phyloP scores from a whole-genome alignment of 2,113 vertebrate genomes.

The Fukomys damarensis region DNA sequence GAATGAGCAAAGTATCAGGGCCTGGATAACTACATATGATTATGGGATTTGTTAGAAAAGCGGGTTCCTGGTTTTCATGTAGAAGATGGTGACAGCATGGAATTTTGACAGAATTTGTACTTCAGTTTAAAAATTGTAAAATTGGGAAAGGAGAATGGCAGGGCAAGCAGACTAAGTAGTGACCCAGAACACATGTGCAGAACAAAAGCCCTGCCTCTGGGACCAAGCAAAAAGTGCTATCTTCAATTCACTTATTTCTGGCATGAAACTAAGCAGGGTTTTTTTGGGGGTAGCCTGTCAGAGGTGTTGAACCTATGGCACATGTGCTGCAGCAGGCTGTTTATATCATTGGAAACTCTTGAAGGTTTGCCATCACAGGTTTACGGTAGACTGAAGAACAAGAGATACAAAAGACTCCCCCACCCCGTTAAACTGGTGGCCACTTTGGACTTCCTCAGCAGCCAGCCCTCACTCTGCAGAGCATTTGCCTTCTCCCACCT shows the following conservation, averaged over 20 bases:
- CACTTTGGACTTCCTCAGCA: not conserved
- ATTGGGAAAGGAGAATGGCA: not conserved
- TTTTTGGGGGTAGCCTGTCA: not conserved
- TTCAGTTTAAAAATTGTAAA: not conserved
- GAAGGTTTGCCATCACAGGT: not conserved
- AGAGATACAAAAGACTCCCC: not conserved
- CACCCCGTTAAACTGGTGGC: not conserved
- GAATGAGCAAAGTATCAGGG: not conserved
- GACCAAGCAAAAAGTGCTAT: not conserved
- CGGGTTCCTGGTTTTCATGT: not conserved
- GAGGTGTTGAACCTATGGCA: not conserved
- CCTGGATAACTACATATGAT: not conserved
- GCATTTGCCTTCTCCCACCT: not conserved
- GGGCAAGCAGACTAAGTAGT: not conserved
- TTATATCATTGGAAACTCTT: not conserved
- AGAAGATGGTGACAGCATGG: not conserved
- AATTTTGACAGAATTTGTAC: not conserved
- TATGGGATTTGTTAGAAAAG: not conserved
- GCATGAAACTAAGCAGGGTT: not conserved
- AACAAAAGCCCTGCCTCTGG: too few relatives aligned
- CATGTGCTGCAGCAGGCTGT: accelerated
- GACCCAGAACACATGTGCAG: not conserved
- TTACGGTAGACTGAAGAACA: not conserved
- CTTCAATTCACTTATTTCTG: not conserved
- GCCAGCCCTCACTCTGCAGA: not conserved